These are phyloP conservation scores for Remorina albescens DNA, from an alignment of 2,797 vertebrate genomes.

Conservation along the genomic window DNA sequence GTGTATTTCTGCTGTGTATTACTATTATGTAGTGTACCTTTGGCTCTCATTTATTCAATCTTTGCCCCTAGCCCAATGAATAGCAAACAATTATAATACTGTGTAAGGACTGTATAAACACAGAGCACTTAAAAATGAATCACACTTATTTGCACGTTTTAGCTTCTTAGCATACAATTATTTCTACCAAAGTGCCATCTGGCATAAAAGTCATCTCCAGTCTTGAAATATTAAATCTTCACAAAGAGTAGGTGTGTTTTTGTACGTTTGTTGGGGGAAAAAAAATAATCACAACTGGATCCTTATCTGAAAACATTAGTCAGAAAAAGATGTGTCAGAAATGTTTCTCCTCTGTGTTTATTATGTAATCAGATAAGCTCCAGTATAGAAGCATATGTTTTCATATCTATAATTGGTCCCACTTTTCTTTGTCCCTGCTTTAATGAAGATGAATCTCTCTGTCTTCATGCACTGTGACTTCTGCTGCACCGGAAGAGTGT, in stretches of 20 bases:
- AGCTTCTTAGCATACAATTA: constrained; percentile 60
- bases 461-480: background rate
- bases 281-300: constrained; percentile 23
- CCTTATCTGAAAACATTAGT: constrained; percentile 44
- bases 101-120: constrained; percentile 68
- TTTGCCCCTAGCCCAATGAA: constrained; percentile 50
- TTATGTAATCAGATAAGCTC: constrained; percentile 48
- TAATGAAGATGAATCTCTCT: constrained; percentile 34
- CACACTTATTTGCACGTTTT: constrained; percentile 65
- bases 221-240: constrained; percentile 55
- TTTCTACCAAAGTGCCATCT: constrained; percentile 58
- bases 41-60: constrained; percentile 61
- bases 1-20: constrained; percentile 33
- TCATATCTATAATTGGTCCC: constrained; percentile 32
- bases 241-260: constrained; percentile 32
- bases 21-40: constrained; percentile 64
- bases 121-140: constrained; percentile 72
- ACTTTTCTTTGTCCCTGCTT: constrained; percentile 17
- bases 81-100: constrained; percentile 71
- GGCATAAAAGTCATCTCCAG: constrained; percentile 52
- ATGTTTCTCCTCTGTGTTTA: constrained; percentile 34
- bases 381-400: constrained; percentile 22
- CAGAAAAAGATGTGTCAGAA: constrained; percentile 45
- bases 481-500: constrained; percentile 6
- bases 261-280: background rate